Evolutionary conservation across 2,113 vertebrate genomes (phyloP).

Genomic region (Tupaia chinensis): DNA sequence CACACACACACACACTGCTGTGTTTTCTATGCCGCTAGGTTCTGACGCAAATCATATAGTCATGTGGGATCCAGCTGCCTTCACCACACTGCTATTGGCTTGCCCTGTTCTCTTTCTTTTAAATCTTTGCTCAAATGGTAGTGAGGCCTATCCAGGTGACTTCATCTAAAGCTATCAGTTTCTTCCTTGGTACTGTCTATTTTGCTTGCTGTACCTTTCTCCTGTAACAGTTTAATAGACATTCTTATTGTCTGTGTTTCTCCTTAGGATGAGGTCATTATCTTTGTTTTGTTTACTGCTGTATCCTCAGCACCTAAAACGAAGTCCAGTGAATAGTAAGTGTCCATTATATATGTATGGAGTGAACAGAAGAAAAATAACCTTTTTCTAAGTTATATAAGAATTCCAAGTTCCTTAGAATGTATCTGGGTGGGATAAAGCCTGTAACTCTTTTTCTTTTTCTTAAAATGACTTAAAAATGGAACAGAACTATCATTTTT

Average conservation of each 20-base stretch:
- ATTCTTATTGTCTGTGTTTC: neutral
- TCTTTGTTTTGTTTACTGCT: too few relatives aligned
- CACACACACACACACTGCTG: too few relatives aligned
- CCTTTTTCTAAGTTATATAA: neutral
- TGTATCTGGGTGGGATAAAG: neutral
- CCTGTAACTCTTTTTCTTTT: conserved; percentile 8
- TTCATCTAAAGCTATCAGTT: neutral
- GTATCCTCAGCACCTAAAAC: too few relatives aligned
- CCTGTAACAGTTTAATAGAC: neutral
- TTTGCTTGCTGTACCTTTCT: neutral
- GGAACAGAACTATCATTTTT: conserved; percentile 5
- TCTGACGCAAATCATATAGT: too few relatives aligned
- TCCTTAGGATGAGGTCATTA: neutral
- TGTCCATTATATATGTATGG: neutral
- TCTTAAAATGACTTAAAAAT: neutral
- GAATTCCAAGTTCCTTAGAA: neutral
- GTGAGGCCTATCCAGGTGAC: neutral
- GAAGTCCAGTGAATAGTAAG: neutral
- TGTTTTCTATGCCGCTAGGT: too few relatives aligned
- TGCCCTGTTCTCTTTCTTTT: neutral
- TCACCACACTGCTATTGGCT: too few relatives aligned
- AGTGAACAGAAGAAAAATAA: neutral
- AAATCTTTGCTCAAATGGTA: neutral
- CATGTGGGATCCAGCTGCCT: too few relatives aligned
- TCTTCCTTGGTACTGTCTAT: neutral